Percentiles rank a stretch among this genome's conserved stretches.
Conservation (phyloP, 2,888 invertebrate species). For the Drosophila hamatofila region DNA sequence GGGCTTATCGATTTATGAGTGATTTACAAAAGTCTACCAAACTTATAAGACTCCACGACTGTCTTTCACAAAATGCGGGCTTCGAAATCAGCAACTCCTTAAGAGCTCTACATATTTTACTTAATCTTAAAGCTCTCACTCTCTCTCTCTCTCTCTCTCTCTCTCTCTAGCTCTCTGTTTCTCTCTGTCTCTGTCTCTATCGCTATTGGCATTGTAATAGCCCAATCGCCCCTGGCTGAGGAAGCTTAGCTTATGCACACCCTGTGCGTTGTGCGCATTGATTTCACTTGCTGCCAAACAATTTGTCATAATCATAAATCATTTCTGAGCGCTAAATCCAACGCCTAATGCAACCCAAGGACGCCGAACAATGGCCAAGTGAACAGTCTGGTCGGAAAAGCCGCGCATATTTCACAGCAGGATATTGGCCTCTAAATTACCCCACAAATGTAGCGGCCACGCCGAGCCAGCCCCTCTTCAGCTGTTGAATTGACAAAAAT, state of each 20-base stretch:
- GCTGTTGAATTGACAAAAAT: slow-evolving; percentile 44
- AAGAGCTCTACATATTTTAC: slow-evolving; percentile 8
- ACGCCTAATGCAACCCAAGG: slow-evolving; percentile 66
- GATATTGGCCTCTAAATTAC: slow-evolving; percentile 84
- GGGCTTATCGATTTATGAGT: slow-evolving; percentile 13
- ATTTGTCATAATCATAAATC: slow-evolving; percentile 83
- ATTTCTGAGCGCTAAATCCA: slow-evolving; percentile 77
- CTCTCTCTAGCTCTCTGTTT: not conserved
- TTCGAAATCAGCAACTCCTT: not conserved
- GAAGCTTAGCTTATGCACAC: slow-evolving; percentile 35
- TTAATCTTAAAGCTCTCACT: slow-evolving; percentile 34
- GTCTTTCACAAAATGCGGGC: not conserved
- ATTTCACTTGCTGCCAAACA: slow-evolving; percentile 65
- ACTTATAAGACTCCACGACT: not conserved
- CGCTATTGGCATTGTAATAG: not conserved
- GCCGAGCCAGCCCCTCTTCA: not conserved
- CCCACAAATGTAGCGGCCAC: slow-evolving; percentile 73
- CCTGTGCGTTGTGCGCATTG: slow-evolving; percentile 23
- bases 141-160: not conserved
- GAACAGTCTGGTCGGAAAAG: slow-evolving; percentile 60
- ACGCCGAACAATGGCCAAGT: slow-evolving; percentile 59
- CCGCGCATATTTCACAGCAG: slow-evolving; percentile 84
- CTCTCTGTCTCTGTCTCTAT: not conserved
- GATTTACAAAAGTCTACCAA: not conserved
- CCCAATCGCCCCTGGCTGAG: not conserved